These are phyloP conservation scores for Coreius guichenoti DNA, from an alignment of 2,797 vertebrate species.

Conservation along the genomic window DNA sequence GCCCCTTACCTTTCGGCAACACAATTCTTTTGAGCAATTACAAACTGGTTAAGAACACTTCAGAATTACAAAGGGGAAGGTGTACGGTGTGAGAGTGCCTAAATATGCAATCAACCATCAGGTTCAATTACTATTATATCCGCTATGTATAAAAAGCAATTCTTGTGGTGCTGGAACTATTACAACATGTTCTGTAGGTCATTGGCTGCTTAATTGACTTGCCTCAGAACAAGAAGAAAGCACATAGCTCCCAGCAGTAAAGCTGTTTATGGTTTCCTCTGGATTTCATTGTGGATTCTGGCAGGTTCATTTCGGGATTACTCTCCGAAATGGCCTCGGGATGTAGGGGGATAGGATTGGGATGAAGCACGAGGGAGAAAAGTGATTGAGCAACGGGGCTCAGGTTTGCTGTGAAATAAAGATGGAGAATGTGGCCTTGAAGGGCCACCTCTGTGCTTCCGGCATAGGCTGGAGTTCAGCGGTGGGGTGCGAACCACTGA, in stretches of 20 bases:
- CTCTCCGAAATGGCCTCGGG: constrained; percentile 67
- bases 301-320: constrained; percentile 70
- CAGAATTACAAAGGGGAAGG: not conserved
- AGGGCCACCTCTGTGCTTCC: constrained; percentile 54
- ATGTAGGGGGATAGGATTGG: constrained; percentile 55
- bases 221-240: constrained; percentile 68
- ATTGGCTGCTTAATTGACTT: constrained; percentile 83
- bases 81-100: not conserved
- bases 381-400: constrained; percentile 33
- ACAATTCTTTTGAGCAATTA: not conserved
- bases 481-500: constrained; percentile 65
- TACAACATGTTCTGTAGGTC: constrained; percentile 76
- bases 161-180: constrained; percentile 72
- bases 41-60: not conserved
- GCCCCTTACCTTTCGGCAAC: not conserved
- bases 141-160: constrained; percentile 79
- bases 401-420: constrained; percentile 48
- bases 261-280: constrained; percentile 69
- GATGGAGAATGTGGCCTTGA: constrained; percentile 36
- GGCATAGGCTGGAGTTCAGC: constrained; percentile 42
- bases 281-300: constrained; percentile 64
- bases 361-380: constrained; percentile 60
- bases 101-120: constrained; percentile 73
- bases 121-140: constrained; percentile 79
- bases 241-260: constrained; percentile 64